Conservation (phyloP, 2,888 invertebrate genomes). For the Drosophila parthenogenetica region DNA sequence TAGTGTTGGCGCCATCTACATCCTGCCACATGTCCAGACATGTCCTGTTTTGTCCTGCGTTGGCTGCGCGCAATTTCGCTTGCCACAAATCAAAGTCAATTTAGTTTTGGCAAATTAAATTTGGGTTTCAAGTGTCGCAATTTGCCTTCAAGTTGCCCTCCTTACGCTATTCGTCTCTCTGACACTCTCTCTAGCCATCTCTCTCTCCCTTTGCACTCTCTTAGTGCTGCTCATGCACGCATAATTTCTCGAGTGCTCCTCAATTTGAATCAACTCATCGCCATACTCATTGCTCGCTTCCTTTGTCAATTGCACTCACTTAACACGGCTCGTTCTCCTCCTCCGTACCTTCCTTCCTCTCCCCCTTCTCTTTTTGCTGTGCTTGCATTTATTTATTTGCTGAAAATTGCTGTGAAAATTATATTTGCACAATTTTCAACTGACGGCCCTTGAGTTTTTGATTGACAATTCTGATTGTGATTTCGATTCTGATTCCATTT, state of each 20-base stretch:
- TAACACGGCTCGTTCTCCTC: constrained; percentile 45
- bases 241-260: constrained; percentile 73
- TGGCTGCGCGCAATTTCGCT: constrained; percentile 22
- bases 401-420: constrained; percentile 73
- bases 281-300: constrained; percentile 66
- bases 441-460: constrained; percentile 46
- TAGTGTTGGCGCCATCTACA: constrained; percentile 54
- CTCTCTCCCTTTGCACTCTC: background rate
- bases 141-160: constrained; percentile 13
- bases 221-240: constrained; percentile 60
- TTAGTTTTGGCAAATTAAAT: constrained; percentile 55
- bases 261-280: constrained; percentile 41
- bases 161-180: background rate
- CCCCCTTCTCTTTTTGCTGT: constrained; percentile 33
- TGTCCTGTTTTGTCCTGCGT: constrained; percentile 50
- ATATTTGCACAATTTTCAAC: constrained; percentile 76
- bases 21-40: constrained; percentile 41
- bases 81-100: constrained; percentile 44
- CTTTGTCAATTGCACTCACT: constrained; percentile 78
- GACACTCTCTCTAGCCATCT: background rate
- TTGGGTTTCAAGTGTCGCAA: constrained; percentile 53
- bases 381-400: constrained; percentile 65
- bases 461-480: constrained; percentile 32
- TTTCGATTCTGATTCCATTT: constrained; percentile 24
- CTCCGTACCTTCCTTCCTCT: background rate